A percentile compares a stretch with the other conserved stretches of the same genome.
These are phyloP conservation scores for Smithornis capensis DNA, from an alignment of 2,113 vertebrate genomes.

Conservation along the genomic window DNA sequence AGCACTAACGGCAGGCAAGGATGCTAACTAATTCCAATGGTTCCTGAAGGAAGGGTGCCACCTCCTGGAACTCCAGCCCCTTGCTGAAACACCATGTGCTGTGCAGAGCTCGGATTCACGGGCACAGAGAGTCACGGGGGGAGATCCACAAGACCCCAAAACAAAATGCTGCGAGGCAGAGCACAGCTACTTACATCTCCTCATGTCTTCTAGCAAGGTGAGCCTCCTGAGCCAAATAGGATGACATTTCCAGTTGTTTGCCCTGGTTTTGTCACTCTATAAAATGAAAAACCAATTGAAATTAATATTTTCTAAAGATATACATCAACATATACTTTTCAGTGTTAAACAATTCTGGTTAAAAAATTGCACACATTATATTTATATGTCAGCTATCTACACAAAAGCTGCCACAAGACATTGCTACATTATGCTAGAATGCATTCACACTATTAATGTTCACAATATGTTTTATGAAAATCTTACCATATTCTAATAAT, in stretches of 20 bases:
- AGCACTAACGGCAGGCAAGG: not conserved
- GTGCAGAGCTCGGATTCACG: not conserved
- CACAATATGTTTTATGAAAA: not conserved
- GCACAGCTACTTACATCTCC: conserved; percentile 80
- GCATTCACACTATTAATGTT: not conserved
- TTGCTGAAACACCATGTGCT: not conserved
- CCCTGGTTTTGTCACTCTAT: not conserved
- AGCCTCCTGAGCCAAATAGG: conserved; percentile 72
- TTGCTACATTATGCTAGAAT: not conserved
- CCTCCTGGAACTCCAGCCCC: conserved; percentile 31
- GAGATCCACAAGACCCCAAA: not conserved
- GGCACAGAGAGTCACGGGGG: not conserved
- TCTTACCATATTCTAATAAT: not conserved
- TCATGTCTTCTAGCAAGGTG: conserved; percentile 79
- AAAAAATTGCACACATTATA: not conserved
- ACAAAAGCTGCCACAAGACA: not conserved
- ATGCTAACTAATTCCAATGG: not conserved
- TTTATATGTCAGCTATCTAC: not conserved
- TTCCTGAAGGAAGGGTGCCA: conserved; percentile 59
- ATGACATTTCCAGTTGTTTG: conserved; percentile 61
- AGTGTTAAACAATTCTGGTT: not conserved
- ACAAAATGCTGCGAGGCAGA: not conserved
- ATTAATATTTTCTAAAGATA: not conserved
- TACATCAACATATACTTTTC: not conserved
- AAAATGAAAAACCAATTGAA: conserved; percentile 46